Evolutionary conservation across 2,113 vertebrate species (phyloP).

Genomic region (Taurulus bubalis): DNA sequence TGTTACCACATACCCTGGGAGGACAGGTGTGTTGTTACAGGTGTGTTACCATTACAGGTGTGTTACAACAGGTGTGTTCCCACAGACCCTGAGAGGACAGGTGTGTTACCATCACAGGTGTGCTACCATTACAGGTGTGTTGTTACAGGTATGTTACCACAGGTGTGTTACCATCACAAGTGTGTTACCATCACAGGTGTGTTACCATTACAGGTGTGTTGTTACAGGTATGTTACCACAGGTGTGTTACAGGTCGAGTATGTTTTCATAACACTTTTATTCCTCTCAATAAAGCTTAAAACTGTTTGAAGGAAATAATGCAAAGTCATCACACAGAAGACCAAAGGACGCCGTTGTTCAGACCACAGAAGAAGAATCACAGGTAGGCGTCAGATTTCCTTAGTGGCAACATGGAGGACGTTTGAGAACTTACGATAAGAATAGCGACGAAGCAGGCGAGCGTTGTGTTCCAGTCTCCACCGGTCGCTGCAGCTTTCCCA

Average conservation of each 20-base stretch:
- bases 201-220: no score
- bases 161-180: not conserved
- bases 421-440: conserved; percentile 88
- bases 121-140: not conserved
- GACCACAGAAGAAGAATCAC: not conserved
- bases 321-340: no score
- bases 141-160: not conserved
- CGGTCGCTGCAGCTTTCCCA: conserved; percentile 93
- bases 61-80: no score
- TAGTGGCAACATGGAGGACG: not conserved
- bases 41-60: not conserved
- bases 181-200: not conserved
- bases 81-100: not conserved
- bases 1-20: conserved; percentile 73
- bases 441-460: conserved; percentile 98
- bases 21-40: not conserved
- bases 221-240: not conserved
- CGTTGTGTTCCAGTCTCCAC: conserved; percentile 97
- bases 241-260: not conserved
- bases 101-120: not conserved
- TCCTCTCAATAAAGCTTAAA: no score
- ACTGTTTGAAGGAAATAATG: no score
- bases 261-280: no score
- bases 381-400: not conserved
- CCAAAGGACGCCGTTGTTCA: no score